phyloP scores from a whole-genome alignment of 2,888 invertebrate species.

The Lasioglossum lativentre region DNA sequence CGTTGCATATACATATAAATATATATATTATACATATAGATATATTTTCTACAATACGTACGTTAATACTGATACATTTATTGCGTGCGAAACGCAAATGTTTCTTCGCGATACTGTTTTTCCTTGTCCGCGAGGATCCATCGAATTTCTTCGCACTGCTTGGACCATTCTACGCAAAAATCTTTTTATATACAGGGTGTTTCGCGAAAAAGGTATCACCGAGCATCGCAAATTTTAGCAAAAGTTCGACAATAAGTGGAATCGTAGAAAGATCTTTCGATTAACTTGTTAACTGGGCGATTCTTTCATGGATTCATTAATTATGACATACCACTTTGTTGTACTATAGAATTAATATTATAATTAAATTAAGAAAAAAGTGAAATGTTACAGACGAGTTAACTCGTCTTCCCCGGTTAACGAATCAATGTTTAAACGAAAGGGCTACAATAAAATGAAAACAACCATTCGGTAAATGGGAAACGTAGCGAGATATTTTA shows the following conservation, averaged over 20 bases:
- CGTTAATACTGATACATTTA: conserved; percentile 55
- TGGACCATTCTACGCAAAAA: conserved; percentile 11
- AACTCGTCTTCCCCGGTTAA: not conserved
- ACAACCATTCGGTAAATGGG: too few relatives aligned
- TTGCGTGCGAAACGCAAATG: conserved; percentile 31
- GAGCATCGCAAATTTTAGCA: not conserved
- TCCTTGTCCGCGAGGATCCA: conserved; percentile 36
- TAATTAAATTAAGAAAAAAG: not conserved
- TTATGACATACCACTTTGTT: not conserved
- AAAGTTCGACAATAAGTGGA: not conserved
- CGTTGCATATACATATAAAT: conserved; percentile 45
- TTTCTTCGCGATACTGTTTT: conserved; percentile 50
- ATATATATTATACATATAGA: conserved; percentile 50
- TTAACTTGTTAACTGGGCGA: not conserved
- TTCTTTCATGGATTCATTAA: not conserved
- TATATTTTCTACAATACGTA: conserved; percentile 58
- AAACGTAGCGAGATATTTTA: too few relatives aligned
- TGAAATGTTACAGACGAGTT: not conserved
- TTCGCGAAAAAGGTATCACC: not conserved
- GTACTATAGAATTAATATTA: not conserved
- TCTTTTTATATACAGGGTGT: not conserved
- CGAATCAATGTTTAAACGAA: too few relatives aligned
- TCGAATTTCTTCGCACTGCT: conserved; percentile 37
- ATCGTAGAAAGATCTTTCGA: not conserved
- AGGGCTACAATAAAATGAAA: too few relatives aligned